phyloP scores from a whole-genome alignment of 2,888 invertebrate species.

The Himalopsyche anomala region DNA sequence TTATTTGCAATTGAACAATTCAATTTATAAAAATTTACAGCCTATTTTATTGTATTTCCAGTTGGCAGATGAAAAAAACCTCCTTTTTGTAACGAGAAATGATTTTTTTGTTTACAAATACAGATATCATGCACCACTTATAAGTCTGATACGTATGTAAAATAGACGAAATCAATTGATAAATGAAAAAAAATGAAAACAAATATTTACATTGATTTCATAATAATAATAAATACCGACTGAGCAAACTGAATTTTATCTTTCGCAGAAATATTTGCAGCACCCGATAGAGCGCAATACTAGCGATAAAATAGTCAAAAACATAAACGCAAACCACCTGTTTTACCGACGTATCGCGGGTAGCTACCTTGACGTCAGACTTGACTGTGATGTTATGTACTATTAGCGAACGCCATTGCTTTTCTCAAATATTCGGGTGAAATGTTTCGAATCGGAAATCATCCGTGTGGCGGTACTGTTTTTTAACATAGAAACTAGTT shows the following conservation, averaged over 20 bases:
- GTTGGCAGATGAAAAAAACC: too few species aligned
- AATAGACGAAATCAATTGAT: too few species aligned
- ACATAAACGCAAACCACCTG: conserved; percentile 56
- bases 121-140: too few species aligned
- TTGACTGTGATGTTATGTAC: conserved; percentile 76
- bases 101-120: too few species aligned
- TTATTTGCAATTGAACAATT: too few species aligned
- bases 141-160: too few species aligned
- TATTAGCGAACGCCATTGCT: conserved; percentile 78
- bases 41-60: too few species aligned
- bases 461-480: conserved; percentile 78
- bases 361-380: conserved; percentile 60
- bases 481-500: conserved; percentile 76
- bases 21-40: too few species aligned
- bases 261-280: conserved; percentile 24
- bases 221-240: neutral
- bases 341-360: conserved; percentile 58
- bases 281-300: conserved; percentile 43
- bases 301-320: conserved; percentile 29
- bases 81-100: too few species aligned
- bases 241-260: neutral
- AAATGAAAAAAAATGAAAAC: too few species aligned
- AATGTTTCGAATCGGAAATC: conserved; percentile 79
- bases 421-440: conserved; percentile 78
- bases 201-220: neutral